Evolutionary conservation across 2,797 vertebrate genomes (phyloP).

Genomic region (Salarias fasciatus): DNA sequence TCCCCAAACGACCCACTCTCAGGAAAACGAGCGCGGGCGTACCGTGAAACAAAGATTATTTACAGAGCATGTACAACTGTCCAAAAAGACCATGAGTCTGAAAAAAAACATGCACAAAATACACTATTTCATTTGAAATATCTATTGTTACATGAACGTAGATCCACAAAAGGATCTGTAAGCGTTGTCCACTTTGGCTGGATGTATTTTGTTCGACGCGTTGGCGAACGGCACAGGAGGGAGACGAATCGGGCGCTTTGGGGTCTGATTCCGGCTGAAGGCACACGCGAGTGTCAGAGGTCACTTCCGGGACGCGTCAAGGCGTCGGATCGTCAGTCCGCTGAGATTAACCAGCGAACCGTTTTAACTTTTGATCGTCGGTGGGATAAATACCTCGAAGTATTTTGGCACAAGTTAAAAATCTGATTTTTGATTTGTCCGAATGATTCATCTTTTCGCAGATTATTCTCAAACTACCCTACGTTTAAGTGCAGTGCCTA

Average conservation of each 20-base stretch:
- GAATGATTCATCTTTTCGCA: not conserved
- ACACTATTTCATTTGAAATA: conserved; percentile 86
- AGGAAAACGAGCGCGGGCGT: conserved; percentile 69
- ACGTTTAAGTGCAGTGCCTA: not conserved
- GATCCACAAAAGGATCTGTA: conserved; percentile 82
- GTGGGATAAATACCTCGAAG: too few relatives aligned
- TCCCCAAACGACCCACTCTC: conserved; percentile 58
- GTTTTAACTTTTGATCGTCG: too few relatives aligned
- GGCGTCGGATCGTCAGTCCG: too few relatives aligned
- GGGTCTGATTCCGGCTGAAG: not conserved
- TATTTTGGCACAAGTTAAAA: conserved; percentile 33
- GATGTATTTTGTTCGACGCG: conserved; percentile 47
- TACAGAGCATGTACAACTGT: conserved; percentile 87
- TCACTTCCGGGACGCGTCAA: too few relatives aligned
- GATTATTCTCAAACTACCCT: not conserved
- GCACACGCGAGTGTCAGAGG: too few relatives aligned
- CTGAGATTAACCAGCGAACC: too few relatives aligned
- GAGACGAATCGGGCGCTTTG: conserved; percentile 17
- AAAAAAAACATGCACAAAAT: conserved; percentile 79
- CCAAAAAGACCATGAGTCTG: conserved; percentile 80
- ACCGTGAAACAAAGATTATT: conserved; percentile 82
- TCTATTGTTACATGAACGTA: conserved; percentile 73
- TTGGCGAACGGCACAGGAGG: too few relatives aligned
- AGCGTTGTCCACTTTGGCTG: conserved; percentile 81
- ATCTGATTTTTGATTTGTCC: not conserved